These are phyloP conservation scores for Laupala kohalensis DNA, from an alignment of 1,140 invertebrate species.

Conservation along the genomic window DNA sequence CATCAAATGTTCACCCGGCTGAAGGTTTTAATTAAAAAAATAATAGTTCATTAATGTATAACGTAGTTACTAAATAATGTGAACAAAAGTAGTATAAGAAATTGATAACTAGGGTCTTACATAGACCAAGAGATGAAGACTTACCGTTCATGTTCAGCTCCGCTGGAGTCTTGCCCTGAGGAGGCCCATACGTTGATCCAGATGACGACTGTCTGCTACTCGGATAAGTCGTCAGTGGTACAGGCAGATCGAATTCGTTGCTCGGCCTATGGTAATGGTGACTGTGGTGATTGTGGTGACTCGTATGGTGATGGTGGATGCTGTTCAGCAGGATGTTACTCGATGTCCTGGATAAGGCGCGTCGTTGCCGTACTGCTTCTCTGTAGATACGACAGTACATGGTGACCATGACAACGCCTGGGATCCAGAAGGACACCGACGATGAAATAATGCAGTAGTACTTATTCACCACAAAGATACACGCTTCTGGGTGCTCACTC, in stretches of 20 bases:
- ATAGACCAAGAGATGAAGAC: not conserved
- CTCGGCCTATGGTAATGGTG: conserved; percentile 4
- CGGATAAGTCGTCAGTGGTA: not conserved
- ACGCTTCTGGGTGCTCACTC: conserved; percentile 56
- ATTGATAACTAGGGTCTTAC: too few relatives aligned
- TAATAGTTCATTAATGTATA: too few relatives aligned
- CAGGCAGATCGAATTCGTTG: not conserved
- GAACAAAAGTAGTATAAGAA: too few relatives aligned
- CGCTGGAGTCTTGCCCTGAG: not conserved
- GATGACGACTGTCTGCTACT: conserved; percentile 6
- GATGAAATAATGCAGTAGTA: conserved; percentile 82
- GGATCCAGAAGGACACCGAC: conserved; percentile 89
- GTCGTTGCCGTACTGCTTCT: conserved; percentile 78
- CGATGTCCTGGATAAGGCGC: conserved; percentile 64
- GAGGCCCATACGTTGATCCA: not conserved
- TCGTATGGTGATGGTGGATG: conserved; percentile 63
- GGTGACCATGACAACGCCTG: conserved; percentile 82
- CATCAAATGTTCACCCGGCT: too few relatives aligned
- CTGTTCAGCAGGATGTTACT: conserved; percentile 70
- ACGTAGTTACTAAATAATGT: too few relatives aligned
- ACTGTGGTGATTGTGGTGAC: conserved; percentile 31
- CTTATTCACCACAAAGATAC: conserved; percentile 77
- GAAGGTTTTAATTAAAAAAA: too few relatives aligned
- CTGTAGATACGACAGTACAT: conserved; percentile 84
- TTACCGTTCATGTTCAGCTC: conserved; percentile 12